Evolutionary conservation across 1,140 invertebrate genomes (phyloP).

Genomic region (Drosophila tristis): DNA sequence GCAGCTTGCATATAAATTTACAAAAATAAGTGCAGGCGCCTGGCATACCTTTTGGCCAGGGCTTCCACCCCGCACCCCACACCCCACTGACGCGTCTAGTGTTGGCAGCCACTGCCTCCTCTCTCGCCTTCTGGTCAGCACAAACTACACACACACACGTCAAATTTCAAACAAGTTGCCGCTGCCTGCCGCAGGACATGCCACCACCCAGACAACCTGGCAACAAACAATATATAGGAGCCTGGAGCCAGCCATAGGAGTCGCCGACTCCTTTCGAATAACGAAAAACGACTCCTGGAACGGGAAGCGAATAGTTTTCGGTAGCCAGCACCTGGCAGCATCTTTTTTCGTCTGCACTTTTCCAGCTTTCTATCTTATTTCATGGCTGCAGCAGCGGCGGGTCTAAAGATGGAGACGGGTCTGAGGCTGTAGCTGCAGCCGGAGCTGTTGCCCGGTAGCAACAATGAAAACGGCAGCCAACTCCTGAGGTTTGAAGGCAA

Average conservation of each 20-base stretch:
- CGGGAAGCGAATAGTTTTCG: conserved; percentile 1
- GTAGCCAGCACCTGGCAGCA: conserved; percentile 43
- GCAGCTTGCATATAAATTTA: conserved; percentile 73
- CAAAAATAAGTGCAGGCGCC: conserved; percentile 60
- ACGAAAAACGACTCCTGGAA: neutral
- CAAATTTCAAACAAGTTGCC: conserved; percentile 77
- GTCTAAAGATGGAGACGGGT: neutral
- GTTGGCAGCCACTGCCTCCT: conserved; percentile 5
- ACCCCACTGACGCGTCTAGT: neutral
- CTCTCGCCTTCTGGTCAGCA: conserved; percentile 38
- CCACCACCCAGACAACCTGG: conserved; percentile 43
- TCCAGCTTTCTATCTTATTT: conserved; percentile 45
- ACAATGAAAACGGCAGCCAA: conserved; percentile 48
- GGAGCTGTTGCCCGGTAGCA: conserved; percentile 1
- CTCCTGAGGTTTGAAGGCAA: conserved; percentile 36
- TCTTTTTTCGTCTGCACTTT: conserved; percentile 35
- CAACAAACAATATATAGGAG: conserved; percentile 22
- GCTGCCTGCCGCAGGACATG: conserved; percentile 68
- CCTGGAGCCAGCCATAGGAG: neutral
- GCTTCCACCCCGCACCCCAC: neutral
- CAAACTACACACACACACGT: conserved; percentile 69
- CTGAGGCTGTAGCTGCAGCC: no score
- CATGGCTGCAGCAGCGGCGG: conserved; percentile 16
- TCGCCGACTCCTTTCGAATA: conserved; percentile 32
- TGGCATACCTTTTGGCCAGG: no score